Conservation (phyloP, 2,888 invertebrate genomes). For the Spicauda simplicius region DNA sequence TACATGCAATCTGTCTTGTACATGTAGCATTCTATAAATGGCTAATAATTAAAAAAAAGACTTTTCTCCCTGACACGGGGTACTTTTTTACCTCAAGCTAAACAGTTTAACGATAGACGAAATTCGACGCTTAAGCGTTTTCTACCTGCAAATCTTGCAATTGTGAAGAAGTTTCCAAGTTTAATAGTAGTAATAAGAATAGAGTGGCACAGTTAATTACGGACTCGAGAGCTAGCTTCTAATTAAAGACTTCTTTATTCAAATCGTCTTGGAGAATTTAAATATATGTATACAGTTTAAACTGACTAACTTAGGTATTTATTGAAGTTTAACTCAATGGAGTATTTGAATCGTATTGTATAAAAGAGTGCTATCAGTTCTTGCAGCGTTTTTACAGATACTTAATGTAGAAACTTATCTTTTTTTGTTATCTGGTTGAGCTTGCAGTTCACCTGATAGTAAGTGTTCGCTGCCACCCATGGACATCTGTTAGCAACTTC, state of each 20-base stretch:
- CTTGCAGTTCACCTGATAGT: no score
- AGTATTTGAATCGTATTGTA: no score
- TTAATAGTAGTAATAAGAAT: slow-evolving; percentile 29
- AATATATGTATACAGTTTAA: background rate
- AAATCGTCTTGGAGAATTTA: slow-evolving; percentile 17
- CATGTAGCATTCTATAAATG: no score
- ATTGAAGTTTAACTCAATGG: background rate
- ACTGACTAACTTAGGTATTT: slow-evolving; percentile 1
- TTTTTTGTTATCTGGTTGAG: no score
- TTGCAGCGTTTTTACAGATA: no score
- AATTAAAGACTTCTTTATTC: slow-evolving; percentile 31
- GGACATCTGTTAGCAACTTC: no score
- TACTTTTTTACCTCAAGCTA: background rate
- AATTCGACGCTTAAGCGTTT: slow-evolving; percentile 31
- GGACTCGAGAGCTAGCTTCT: slow-evolving; percentile 16
- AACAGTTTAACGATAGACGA: slow-evolving; percentile 41
- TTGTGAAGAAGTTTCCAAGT: slow-evolving; percentile 29
- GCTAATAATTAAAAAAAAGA: no score
- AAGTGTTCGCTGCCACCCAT: no score
- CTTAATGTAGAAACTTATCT: no score
- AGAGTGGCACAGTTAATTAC: slow-evolving; percentile 26
- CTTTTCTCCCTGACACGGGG: no score
- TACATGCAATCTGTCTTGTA: no score
- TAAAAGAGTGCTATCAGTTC: no score
- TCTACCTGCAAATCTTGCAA: slow-evolving; percentile 13